A percentile compares a stretch with the other conserved stretches of the same genome.
These are phyloP conservation scores for Silurus glanis DNA, from an alignment of 2,113 vertebrate genomes.

Conservation along the genomic window DNA sequence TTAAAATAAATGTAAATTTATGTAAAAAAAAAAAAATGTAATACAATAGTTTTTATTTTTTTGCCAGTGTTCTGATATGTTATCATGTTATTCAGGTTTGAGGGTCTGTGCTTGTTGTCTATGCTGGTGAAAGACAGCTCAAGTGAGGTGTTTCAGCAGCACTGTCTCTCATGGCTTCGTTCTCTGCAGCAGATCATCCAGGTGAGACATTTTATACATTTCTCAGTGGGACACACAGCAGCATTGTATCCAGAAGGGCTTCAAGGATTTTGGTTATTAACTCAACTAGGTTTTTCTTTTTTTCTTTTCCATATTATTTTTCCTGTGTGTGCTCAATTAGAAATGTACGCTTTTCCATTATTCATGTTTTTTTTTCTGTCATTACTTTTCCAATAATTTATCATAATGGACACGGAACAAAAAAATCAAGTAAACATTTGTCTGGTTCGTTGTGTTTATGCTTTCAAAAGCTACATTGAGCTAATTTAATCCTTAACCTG, in stretches of 20 bases:
- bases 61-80: neutral
- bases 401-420: neutral
- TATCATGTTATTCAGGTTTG: slow-evolving; percentile 72
- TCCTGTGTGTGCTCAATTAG: neutral
- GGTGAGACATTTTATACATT: slow-evolving; percentile 62
- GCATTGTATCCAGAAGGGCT: neutral
- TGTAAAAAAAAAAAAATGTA: neutral
- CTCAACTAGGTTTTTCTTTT: neutral
- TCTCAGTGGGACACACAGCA: neutral
- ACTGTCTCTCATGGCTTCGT: slow-evolving; percentile 85
- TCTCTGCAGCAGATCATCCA: slow-evolving; percentile 86
- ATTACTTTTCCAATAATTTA: neutral
- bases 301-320: neutral
- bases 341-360: neutral
- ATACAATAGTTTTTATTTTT: neutral
- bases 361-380: neutral
- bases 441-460: neutral
- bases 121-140: slow-evolving; percentile 85
- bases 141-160: slow-evolving; percentile 84
- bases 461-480: neutral
- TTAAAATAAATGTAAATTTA: too few species aligned
- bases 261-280: neutral
- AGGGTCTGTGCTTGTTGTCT: slow-evolving; percentile 84
- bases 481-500: neutral
- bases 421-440: neutral